Evolutionary conservation across 1,140 invertebrate genomes (phyloP).

Genomic region (Calliopsis andreniformis): DNA sequence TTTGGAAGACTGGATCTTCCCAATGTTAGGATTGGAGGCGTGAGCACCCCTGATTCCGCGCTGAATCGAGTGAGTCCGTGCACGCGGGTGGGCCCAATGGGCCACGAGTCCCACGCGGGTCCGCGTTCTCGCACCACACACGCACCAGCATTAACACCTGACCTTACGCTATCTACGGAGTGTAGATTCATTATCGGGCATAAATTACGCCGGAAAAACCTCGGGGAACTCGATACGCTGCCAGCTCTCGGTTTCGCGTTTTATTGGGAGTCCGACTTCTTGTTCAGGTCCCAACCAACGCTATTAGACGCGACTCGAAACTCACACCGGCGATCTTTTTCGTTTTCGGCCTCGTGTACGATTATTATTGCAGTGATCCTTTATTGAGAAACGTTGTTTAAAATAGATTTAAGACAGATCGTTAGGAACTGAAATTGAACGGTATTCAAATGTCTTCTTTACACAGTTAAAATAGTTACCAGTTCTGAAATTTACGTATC

Average conservation of each 20-base stretch:
- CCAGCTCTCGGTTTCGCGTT: constrained; percentile 59
- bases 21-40: not conserved
- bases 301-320: constrained; percentile 36
- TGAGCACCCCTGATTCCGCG: constrained; percentile 56
- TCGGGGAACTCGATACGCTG: constrained; percentile 57
- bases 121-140: constrained; percentile 71
- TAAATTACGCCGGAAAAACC: constrained; percentile 75
- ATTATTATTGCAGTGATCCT: constrained; percentile 4
- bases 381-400: too few relatives aligned
- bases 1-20: not conserved
- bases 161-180: constrained; percentile 72
- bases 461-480: too few relatives aligned
- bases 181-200: constrained; percentile 76
- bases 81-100: constrained; percentile 72
- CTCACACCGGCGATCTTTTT: not conserved
- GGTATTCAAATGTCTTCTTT: too few relatives aligned
- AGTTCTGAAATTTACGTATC: too few relatives aligned
- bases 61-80: constrained; percentile 55
- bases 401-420: too few relatives aligned
- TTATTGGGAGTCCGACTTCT: constrained; percentile 47
- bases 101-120: constrained; percentile 72
- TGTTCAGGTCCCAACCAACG: constrained; percentile 21
- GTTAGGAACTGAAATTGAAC: too few relatives aligned
- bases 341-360: not conserved
- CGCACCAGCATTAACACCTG: constrained; percentile 76